Evolutionary conservation across 92 coral and sea anemone genomes (phyloP), one percentile per base, ranked within the genome.

Genomic region (Zoanthus sociatus): DNA sequence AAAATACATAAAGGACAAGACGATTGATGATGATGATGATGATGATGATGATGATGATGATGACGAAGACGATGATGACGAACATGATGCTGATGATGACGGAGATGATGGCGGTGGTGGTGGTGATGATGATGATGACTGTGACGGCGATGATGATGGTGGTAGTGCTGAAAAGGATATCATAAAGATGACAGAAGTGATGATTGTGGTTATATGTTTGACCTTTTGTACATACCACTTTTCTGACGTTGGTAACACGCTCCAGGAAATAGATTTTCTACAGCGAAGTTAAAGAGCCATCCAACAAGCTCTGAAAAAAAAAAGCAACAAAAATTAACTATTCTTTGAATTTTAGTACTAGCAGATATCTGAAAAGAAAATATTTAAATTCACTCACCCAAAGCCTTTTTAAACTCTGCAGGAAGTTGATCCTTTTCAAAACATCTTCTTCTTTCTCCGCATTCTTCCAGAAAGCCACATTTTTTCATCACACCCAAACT

Each of bases 241-340:
- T 89, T 91, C 71, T 93, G 96, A 79, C 96, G 87, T 81, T 93
- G 96, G 76, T 93, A 93, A 61, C 90, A 86, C 12, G 94, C 91
- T 42, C 96, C 96, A 46, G 96, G 96, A 55, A 91, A 76, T 18
- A 93, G 82, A 37, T 92, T 91, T 82, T 75, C 87, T 17, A 85
- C 9, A 47, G 85, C 83, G 13, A 93, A 77, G 31, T 73, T 71
- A 9, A 81, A 67, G 63, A 92, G 53, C 96, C 96, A 91, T 11
- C 86, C 87, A 13, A 88, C 86, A 60, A 93, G 89, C 69, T 93
- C 96, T 93, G 81, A 50, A 86, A 51, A 13, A 51, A 13, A 58
- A 12, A 50, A 69, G 56, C 15, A 61, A 45, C 0, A 2, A 17
- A 83, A 9, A 73, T 14, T 72, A 9, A 21, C 11, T 9, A 21